Base-by-base conservation (phyloP, 2,113 vertebrate genomes). In the Campylorhamphus procurvoides region DNA sequence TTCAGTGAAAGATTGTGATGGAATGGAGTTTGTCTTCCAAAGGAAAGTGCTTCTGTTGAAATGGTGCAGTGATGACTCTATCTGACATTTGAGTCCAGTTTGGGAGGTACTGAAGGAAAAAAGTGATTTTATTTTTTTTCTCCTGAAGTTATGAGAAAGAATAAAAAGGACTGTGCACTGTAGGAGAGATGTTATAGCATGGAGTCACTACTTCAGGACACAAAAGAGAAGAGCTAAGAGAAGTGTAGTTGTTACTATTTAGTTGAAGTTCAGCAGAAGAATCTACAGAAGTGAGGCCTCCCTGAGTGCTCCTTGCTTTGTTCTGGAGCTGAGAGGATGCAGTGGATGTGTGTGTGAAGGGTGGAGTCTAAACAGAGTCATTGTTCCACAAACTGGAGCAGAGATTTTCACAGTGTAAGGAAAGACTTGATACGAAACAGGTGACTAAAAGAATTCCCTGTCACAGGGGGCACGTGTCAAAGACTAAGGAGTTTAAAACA, bases 291-390 rank as follows among this genome's bases (percentile, higher is more conserved):
- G 22, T 10, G 53, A 63, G 55, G 42, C 50, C 86, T 67, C 44
- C 18, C 23, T 25, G 16, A 15, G 69, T 10, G 28, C 58, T 71
- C 3, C 0, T 39, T 55, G 39, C 35, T 90, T 1, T 64, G 59
- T 29, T 50, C 2, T 6, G 35, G 62, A 71, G 56, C 12, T 75
- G 63, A 73, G 62, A 59, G 46, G 52, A 12, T 12, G 10, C 1
- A 76, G 49, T 9, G 24, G 25, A 64, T 27, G 22, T 0, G 0
- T 17, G 11, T 14, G 11, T 31, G 47, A 49, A n/a, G 19, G 52
- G 37, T 25, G 39, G 25, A 31, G 64, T 42, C 31, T 50, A 10
- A 66, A 46, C 47, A 22, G 80, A 91, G 29, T 40, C 40, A 13
- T 33, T 74, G 24, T 55, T 37, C n/a, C 37, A 5, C 73, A 42